Evolutionary conservation across 2,888 invertebrate genomes (phyloP).

Genomic region (Sussaba pulchella): DNA sequence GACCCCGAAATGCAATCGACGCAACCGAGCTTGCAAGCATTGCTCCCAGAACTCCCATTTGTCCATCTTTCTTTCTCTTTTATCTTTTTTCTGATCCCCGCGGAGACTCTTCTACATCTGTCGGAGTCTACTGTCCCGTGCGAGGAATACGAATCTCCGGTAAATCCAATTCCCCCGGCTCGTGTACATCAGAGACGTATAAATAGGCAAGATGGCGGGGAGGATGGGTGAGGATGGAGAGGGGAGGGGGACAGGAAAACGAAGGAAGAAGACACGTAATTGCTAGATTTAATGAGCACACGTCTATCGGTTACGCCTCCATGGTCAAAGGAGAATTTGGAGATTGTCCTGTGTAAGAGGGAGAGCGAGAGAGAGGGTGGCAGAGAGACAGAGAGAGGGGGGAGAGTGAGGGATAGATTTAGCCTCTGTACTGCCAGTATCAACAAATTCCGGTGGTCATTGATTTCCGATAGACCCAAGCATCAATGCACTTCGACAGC

Average conservation of each 20-base stretch:
- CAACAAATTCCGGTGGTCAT: slow-evolving; percentile 61
- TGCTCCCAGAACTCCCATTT: too few species aligned
- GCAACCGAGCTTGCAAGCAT: slow-evolving; percentile 6
- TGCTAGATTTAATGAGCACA: slow-evolving; percentile 58
- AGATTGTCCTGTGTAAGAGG: slow-evolving; percentile 28
- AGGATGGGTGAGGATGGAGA: not conserved
- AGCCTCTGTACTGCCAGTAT: slow-evolving; percentile 39
- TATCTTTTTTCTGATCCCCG: slow-evolving; percentile 11
- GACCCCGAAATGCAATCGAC: not conserved
- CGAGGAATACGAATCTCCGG: slow-evolving; percentile 38
- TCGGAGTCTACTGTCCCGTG: slow-evolving; percentile 16
- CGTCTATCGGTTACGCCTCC: slow-evolving; percentile 42
- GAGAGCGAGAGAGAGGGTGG: slow-evolving; percentile 2
- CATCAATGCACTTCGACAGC: slow-evolving; percentile 12
- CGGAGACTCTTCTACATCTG: slow-evolving; percentile 14
- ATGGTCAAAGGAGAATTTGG: slow-evolving; percentile 61
- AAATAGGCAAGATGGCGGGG: not conserved
- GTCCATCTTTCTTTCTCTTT: not conserved
- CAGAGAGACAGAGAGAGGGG: not conserved
- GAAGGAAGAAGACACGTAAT: slow-evolving; percentile 47
- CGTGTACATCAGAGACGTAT: slow-evolving; percentile 20
- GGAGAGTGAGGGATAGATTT: slow-evolving; percentile 5
- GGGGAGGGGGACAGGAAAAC: not conserved
- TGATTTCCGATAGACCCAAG: slow-evolving; percentile 59
- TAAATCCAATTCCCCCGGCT: slow-evolving; percentile 45